These are phyloP conservation scores for Prostheceraeus crozeri DNA, from an alignment of 2,888 invertebrate genomes.

Conservation along the genomic window DNA sequence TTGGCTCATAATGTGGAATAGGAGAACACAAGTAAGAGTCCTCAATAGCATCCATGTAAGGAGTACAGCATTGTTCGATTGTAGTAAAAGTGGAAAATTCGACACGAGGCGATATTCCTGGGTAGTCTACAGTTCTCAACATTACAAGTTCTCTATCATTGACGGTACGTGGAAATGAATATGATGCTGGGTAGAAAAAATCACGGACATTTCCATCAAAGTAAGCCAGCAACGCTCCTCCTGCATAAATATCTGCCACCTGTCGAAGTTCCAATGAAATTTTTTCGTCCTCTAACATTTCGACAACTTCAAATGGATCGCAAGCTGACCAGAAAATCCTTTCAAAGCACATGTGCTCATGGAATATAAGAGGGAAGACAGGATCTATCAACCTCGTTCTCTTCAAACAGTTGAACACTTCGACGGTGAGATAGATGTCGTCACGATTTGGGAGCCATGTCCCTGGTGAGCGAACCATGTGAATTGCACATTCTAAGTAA, in stretches of 20 bases:
- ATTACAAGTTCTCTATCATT: slow-evolving; percentile 47
- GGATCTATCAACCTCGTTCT: slow-evolving; percentile 66
- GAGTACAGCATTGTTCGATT: slow-evolving; percentile 51
- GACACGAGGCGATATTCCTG: slow-evolving; percentile 54
- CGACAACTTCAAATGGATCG: no score
- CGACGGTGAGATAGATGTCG: slow-evolving; percentile 66
- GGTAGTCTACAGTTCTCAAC: slow-evolving; percentile 51
- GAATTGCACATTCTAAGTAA: no score
- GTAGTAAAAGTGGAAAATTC: slow-evolving; percentile 52
- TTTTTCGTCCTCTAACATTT: no score
- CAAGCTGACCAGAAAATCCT: no score
- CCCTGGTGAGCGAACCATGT: slow-evolving; percentile 74
- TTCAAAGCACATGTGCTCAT: slow-evolving; percentile 67
- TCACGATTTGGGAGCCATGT: slow-evolving; percentile 75
- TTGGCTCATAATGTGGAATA: no score
- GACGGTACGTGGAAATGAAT: slow-evolving; percentile 43
- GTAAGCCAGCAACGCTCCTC: slow-evolving; percentile 50
- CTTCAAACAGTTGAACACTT: slow-evolving; percentile 65
- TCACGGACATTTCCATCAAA: slow-evolving; percentile 50
- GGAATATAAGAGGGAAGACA: slow-evolving; percentile 66
- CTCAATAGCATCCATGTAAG: no score
- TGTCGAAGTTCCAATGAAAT: slow-evolving; percentile 38
- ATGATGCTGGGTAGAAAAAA: slow-evolving; percentile 54
- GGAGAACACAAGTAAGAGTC: no score
- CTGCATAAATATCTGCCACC: slow-evolving; percentile 40